Conservation (phyloP, 2,113 vertebrate species). For the Todiramphus chloris region DNA sequence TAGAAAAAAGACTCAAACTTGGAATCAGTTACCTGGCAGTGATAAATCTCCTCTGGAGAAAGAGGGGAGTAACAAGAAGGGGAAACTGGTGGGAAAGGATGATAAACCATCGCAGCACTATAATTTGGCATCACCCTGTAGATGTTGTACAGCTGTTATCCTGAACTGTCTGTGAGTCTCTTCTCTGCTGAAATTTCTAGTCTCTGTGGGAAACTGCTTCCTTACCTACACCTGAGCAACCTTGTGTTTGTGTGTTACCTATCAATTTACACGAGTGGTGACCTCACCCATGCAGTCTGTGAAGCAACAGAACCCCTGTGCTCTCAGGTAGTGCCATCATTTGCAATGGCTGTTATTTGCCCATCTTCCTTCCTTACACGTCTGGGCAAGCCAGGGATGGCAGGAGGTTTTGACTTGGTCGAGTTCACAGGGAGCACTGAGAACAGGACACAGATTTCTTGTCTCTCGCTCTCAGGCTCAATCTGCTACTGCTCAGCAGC, state of each 20-base stretch:
- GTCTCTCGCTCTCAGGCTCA: background rate
- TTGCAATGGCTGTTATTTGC: background rate
- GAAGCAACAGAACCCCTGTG: background rate
- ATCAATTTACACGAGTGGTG: rapidly evolving
- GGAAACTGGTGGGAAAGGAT: background rate
- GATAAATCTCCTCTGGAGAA: slow-evolving; percentile 18
- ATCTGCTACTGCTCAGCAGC: background rate
- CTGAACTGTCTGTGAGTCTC: background rate
- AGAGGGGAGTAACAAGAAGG: background rate
- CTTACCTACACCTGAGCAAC: background rate
- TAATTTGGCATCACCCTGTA: background rate
- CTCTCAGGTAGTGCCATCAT: background rate
- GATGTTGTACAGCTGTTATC: background rate
- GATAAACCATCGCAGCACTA: background rate
- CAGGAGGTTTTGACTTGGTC: background rate
- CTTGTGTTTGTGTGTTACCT: background rate
- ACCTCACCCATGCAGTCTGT: background rate
- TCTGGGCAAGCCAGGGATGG: background rate
- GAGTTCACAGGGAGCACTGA: background rate
- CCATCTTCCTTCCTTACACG: background rate
- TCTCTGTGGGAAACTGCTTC: background rate
- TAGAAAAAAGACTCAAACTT: background rate
- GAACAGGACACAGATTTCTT: background rate
- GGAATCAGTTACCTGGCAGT: slow-evolving; percentile 24
- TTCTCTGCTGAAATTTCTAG: background rate